Percentiles rank a stretch among this genome's conserved stretches.
These are phyloP conservation scores for Sminthopsis crassicaudata DNA, from an alignment of 2,113 vertebrate species.

Conservation along the genomic window DNA sequence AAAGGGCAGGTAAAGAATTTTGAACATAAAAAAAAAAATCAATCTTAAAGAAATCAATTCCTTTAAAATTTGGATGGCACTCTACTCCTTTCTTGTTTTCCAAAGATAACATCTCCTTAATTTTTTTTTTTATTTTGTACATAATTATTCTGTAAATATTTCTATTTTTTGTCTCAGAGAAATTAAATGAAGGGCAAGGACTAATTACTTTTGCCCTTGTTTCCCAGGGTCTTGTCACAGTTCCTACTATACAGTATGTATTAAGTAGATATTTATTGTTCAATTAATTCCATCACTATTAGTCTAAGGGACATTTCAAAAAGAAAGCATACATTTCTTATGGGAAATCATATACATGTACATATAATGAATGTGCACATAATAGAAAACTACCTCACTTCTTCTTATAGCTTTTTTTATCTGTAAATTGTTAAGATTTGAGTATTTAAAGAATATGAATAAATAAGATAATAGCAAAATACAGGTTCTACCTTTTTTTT, in stretches of 20 bases:
- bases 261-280: neutral
- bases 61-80: no score
- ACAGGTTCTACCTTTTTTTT: conserved; percentile 48
- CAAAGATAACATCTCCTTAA: no score
- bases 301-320: no score
- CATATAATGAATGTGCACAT: neutral
- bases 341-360: no score
- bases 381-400: neutral
- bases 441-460: neutral
- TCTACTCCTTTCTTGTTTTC: no score
- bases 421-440: neutral
- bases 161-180: neutral
- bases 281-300: neutral
- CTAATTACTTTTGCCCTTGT: neutral
- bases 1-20: no score
- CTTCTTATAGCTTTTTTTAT: neutral
- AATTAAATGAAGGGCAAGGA: neutral
- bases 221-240: no score
- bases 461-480: neutral
- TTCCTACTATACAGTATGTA: no score
- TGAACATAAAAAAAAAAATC: no score
- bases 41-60: no score
- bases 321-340: no score
- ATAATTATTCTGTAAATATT: neutral
- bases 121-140: neutral